Evolutionary conservation across 1,140 invertebrate genomes (phyloP).

Genomic region (Diachasmimorpha longicaudata): DNA sequence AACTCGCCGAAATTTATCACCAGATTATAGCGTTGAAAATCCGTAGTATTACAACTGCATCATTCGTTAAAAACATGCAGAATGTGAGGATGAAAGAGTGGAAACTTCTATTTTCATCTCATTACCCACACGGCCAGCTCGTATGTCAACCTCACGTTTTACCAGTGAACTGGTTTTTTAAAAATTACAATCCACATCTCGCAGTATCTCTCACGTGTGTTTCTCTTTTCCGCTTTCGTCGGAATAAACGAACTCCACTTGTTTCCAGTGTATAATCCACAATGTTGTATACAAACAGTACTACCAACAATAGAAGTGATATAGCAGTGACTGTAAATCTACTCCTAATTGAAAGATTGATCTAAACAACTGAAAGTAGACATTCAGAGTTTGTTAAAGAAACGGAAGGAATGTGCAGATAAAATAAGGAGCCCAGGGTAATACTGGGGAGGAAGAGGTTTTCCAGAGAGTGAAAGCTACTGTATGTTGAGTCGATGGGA

Average conservation of each 20-base stretch:
- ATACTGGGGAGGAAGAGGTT: background rate
- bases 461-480: background rate
- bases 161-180: background rate
- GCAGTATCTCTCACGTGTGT: slow-evolving; percentile 2
- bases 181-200: slow-evolving; percentile 14
- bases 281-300: background rate
- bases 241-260: slow-evolving; percentile 18
- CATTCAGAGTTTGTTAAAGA: slow-evolving; percentile 20
- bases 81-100: background rate
- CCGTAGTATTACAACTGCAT: slow-evolving; percentile 18
- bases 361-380: slow-evolving; percentile 35
- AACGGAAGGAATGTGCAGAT: background rate
- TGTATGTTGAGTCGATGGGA: background rate
- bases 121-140: slow-evolving; percentile 19
- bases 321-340: slow-evolving; percentile 40
- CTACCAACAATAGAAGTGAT: slow-evolving; percentile 12
- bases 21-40: background rate
- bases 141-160: slow-evolving; percentile 21
- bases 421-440: background rate
- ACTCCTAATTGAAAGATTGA: slow-evolving; percentile 50
- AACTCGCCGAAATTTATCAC: too few relatives aligned
- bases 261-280: slow-evolving; percentile 6
- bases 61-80: background rate
- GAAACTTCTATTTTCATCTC: slow-evolving; percentile 28
- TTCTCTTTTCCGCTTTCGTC: slow-evolving; percentile 9